Evolutionary conservation across 2,888 invertebrate species (phyloP).

Genomic region (Caenorhabditis japonica): DNA sequence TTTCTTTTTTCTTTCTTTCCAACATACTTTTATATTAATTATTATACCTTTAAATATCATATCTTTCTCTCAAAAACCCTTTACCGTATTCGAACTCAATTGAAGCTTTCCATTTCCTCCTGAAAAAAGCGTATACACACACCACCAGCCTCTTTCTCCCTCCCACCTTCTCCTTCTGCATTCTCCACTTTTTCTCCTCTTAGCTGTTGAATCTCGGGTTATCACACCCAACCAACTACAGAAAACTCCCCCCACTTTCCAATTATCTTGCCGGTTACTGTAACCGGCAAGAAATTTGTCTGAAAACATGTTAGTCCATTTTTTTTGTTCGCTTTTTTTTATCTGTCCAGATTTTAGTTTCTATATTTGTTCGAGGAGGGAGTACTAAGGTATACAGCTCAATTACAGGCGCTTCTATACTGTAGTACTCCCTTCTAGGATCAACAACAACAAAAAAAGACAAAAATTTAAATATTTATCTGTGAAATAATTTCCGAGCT

Average conservation of each 20-base stretch:
- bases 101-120: slow-evolving; percentile 25
- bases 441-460: too few relatives aligned
- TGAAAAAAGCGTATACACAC: slow-evolving; percentile 4
- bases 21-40: slow-evolving; percentile 26
- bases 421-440: too few relatives aligned
- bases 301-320: too few relatives aligned
- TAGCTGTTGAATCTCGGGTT: slow-evolving; percentile 49
- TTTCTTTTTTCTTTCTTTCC: slow-evolving; percentile 17
- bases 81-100: slow-evolving; percentile 38
- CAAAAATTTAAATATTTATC: too few relatives aligned
- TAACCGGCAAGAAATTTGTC: too few relatives aligned
- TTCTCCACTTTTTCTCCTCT: slow-evolving; percentile 14
- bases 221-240: neutral
- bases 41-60: slow-evolving; percentile 10
- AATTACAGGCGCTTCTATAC: too few relatives aligned
- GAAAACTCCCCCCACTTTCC: slow-evolving; percentile 16
- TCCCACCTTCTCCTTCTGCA: slow-evolving; percentile 5
- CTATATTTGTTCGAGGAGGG: too few relatives aligned
- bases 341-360: too few relatives aligned
- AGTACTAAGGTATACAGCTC: too few relatives aligned
- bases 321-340: too few relatives aligned
- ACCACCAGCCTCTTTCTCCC: slow-evolving; percentile 42
- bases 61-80: neutral
- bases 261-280: neutral
- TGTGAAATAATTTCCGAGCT: too few relatives aligned